These are phyloP conservation scores for Sternotherus odoratus DNA, from an alignment of 2,797 vertebrate genomes.

Conservation along the genomic window DNA sequence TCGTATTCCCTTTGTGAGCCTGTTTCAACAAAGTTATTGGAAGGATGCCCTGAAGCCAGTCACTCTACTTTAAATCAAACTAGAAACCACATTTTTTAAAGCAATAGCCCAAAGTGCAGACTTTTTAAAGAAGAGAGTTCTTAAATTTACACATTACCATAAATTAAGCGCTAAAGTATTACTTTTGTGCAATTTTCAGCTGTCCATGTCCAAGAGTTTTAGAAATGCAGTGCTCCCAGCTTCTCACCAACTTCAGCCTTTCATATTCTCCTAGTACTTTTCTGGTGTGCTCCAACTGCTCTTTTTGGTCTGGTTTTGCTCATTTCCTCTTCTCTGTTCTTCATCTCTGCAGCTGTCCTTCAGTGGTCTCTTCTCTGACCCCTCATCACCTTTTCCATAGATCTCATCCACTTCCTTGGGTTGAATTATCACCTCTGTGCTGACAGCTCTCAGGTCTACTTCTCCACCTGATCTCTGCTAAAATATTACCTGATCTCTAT, in stretches of 20 bases:
- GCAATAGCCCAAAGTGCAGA: neutral
- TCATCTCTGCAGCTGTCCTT: neutral
- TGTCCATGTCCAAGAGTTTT: neutral
- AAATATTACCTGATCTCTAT: too few species aligned
- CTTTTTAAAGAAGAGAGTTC: neutral
- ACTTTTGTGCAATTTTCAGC: neutral
- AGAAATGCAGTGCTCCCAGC: neutral
- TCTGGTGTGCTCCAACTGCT: neutral
- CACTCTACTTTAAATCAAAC: neutral
- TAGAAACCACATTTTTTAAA: neutral
- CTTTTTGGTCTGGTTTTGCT: neutral
- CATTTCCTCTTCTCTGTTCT: neutral
- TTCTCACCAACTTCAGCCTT: neutral
- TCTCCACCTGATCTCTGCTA: too few species aligned
- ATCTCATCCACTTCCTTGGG: too few species aligned
- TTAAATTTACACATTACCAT: too few species aligned
- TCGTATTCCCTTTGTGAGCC: neutral
- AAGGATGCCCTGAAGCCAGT: neutral
- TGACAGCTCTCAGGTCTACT: too few species aligned
- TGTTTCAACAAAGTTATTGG: neutral
- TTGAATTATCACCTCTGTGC: too few species aligned
- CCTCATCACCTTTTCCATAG: too few species aligned
- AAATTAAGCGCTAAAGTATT: neutral
- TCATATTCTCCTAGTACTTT: neutral
- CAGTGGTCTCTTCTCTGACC: neutral